Conservation (phyloP, 2,113 vertebrate genomes). For the Lepus europaeus region DNA sequence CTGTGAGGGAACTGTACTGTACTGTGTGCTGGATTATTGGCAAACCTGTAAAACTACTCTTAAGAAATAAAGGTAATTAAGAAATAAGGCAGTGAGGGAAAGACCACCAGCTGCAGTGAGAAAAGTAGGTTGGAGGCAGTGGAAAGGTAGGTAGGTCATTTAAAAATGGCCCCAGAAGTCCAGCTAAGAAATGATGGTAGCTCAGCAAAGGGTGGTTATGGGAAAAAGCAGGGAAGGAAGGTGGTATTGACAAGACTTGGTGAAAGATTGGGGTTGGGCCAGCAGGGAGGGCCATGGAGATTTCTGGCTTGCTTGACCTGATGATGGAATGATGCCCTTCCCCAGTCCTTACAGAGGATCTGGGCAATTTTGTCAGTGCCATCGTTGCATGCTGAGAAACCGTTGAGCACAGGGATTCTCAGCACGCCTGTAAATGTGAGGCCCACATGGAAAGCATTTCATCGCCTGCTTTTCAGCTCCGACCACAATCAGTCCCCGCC, state of each 20-base stretch:
- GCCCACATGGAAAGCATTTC: neutral
- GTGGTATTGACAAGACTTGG: neutral
- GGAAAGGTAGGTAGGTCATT: neutral
- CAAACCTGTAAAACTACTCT: slow-evolving; percentile 31
- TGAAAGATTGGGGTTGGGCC: neutral
- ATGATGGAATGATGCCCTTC: slow-evolving; percentile 20
- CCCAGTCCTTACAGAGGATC: neutral
- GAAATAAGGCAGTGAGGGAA: neutral
- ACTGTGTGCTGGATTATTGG: neutral
- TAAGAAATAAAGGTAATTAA: neutral
- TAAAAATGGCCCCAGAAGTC: slow-evolving; percentile 5
- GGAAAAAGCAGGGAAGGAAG: neutral
- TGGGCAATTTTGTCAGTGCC: slow-evolving; percentile 6
- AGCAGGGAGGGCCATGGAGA: neutral
- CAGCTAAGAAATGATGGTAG: neutral
- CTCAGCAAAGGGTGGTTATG: neutral
- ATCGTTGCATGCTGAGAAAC: neutral
- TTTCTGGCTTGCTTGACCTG: neutral
- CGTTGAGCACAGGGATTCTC: neutral
- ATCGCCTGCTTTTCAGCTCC: neutral
- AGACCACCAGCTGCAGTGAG: neutral
- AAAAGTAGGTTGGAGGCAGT: slow-evolving; percentile 5
- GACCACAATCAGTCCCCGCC: neutral
- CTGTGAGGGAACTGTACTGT: neutral
- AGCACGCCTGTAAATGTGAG: neutral